A percentile compares a stretch with the other conserved stretches of the same genome.
Conservation (phyloP, 2,797 vertebrate genomes). For the Clarias pachynema region DNA sequence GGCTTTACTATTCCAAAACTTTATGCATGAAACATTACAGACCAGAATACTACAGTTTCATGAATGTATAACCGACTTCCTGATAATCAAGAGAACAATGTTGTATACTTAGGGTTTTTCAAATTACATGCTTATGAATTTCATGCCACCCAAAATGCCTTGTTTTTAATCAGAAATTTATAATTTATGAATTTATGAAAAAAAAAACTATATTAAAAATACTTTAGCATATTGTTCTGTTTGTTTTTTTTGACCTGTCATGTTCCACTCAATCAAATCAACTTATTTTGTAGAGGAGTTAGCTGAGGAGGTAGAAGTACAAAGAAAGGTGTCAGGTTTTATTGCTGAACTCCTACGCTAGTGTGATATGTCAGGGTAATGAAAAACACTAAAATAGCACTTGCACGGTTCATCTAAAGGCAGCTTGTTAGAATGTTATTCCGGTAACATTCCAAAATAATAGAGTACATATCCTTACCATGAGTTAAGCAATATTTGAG, state of each 20-base stretch:
- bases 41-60: too few species aligned
- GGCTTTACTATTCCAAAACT: background rate
- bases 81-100: background rate
- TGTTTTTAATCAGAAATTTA: background rate
- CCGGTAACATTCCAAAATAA: background rate
- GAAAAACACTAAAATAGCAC: background rate
- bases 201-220: background rate
- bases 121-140: background rate
- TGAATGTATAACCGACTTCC: background rate
- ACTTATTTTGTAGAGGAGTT: background rate
- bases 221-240: background rate
- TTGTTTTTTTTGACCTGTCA: background rate
- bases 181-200: too few species aligned
- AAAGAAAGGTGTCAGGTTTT: background rate
- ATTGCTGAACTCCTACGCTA: background rate
- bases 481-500: background rate
- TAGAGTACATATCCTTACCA: background rate
- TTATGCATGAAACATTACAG: background rate
- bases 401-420: background rate
- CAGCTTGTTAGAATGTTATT: background rate
- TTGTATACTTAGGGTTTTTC: background rate
- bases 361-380: background rate
- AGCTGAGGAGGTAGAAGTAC: background rate
- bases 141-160: background rate
- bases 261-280: background rate